phyloP scores from a whole-genome alignment of 2,113 vertebrate genomes.

The Ceratotherium simum region DNA sequence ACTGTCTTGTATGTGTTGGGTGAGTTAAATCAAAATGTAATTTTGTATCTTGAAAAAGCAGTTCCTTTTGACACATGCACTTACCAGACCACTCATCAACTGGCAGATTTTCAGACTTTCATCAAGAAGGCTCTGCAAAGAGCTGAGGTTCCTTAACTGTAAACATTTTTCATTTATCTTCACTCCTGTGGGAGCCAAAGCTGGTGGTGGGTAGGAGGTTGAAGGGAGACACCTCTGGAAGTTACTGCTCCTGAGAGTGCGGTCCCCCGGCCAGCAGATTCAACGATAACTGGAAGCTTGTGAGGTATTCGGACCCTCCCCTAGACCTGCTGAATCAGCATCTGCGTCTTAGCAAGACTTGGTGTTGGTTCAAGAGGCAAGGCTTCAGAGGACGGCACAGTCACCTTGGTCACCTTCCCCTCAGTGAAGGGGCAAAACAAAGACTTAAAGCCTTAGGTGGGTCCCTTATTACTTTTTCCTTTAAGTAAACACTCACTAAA shows the following conservation, averaged over 20 bases:
- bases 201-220: too few species aligned
- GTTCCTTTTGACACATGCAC: neutral
- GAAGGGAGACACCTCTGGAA: too few species aligned
- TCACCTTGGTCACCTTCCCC: neutral
- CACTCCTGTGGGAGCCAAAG: too few species aligned
- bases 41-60: neutral
- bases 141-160: neutral
- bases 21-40: neutral
- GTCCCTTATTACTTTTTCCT: neutral
- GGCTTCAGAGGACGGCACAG: neutral
- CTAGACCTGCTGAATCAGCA: too few species aligned
- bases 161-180: too few species aligned
- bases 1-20: neutral
- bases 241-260: too few species aligned
- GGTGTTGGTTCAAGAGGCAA: neutral
- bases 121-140: neutral
- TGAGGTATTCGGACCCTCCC: too few species aligned
- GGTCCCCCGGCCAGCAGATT: too few species aligned
- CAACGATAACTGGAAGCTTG: too few species aligned
- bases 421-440: neutral
- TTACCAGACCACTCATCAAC: neutral
- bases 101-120: constrained; percentile 4
- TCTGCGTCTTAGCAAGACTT: neutral
- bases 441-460: neutral
- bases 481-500: neutral